Percentiles rank a stretch among this genome's conserved stretches.
Conservation (phyloP, 92 coral and sea anemone species). For the Muricea muricata region DNA sequence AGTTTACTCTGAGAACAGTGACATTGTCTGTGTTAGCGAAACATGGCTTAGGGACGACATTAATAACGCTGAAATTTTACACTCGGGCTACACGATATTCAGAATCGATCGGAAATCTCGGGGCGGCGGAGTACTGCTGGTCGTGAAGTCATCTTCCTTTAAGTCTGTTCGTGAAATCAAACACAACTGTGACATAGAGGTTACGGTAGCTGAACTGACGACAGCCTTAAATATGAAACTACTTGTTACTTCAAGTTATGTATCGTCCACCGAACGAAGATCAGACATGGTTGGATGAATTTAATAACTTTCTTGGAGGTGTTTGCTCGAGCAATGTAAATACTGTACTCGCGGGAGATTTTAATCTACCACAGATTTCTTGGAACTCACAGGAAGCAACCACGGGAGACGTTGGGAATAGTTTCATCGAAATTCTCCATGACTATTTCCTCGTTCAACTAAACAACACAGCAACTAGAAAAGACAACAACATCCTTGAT, state of each 20-base stretch:
- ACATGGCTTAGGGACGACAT: conserved; percentile 47
- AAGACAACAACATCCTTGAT: not conserved
- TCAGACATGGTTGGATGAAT: conserved; percentile 43
- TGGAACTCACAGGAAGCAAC: not conserved
- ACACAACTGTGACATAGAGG: not conserved
- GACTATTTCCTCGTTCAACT: not conserved
- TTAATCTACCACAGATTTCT: conserved; percentile 28
- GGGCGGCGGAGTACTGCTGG: not conserved
- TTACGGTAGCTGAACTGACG: not conserved
- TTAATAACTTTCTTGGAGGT: conserved; percentile 39
- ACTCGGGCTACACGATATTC: conserved; percentile 47
- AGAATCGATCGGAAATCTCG: not conserved
- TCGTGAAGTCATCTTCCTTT: not conserved
- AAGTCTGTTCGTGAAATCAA: not conserved
- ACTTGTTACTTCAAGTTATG: conserved; percentile 9
- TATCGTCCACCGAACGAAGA: conserved; percentile 40
- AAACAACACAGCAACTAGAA: not conserved
- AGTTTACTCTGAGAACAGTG: conserved; percentile 40
- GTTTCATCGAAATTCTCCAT: not conserved
- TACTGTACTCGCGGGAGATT: not conserved
- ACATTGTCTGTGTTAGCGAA: conserved; percentile 51
- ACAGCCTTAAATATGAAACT: not conserved
- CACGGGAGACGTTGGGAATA: not conserved
- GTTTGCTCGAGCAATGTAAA: not conserved
- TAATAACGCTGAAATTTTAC: conserved; percentile 1